phyloP scores from a whole-genome alignment of 2,888 invertebrate species.

The Nomada goodeniana region DNA sequence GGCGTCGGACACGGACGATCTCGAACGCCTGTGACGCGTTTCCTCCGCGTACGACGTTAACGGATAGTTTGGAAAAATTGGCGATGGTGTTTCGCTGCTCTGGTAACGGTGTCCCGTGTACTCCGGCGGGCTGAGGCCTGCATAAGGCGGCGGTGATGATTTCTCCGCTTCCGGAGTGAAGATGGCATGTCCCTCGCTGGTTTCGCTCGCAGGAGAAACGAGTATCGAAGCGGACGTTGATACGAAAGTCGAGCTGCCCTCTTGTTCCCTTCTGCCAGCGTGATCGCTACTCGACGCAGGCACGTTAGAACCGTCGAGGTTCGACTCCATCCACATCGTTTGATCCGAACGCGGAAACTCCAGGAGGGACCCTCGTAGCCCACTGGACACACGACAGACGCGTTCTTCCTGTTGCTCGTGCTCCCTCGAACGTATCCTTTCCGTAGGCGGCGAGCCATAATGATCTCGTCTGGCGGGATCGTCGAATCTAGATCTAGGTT shows the following conservation, averaged over 20 bases:
- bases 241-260: background rate
- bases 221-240: conserved; percentile 51
- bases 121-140: conserved; percentile 65
- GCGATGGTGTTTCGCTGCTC: conserved; percentile 47
- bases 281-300: conserved; percentile 2
- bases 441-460: conserved; percentile 54
- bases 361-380: background rate
- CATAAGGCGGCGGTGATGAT: conserved; percentile 45
- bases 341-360: conserved; percentile 28
- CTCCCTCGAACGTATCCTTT: conserved; percentile 27
- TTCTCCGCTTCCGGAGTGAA: conserved; percentile 35
- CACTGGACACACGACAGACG: conserved; percentile 5
- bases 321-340: conserved; percentile 11
- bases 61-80: conserved; percentile 66
- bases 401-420: conserved; percentile 32
- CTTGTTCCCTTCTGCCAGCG: background rate
- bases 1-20: conserved; percentile 20
- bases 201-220: conserved; percentile 50
- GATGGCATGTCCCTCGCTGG: conserved; percentile 19
- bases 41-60: conserved; percentile 53
- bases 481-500: conserved; percentile 21
- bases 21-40: conserved; percentile 14
- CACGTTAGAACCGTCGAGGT: background rate
- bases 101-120: conserved; percentile 57
- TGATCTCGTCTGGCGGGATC: conserved; percentile 38